phyloP scores from a whole-genome alignment of 2,888 invertebrate species.

The Tipula unca region DNA sequence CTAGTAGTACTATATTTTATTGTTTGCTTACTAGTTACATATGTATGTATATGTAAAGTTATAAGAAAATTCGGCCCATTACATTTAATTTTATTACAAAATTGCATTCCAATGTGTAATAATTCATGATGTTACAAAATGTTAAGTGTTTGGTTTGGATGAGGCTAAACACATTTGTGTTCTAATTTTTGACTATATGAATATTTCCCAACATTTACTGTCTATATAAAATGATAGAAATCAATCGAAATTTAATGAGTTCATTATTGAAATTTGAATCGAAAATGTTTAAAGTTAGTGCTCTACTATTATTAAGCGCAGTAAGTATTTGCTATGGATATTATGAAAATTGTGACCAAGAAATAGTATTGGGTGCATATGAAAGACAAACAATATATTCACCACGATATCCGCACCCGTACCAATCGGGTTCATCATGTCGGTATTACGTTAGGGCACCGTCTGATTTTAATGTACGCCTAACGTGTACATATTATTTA shows the following conservation, averaged over 20 bases:
- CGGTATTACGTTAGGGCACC: constrained; percentile 36
- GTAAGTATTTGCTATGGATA: background rate
- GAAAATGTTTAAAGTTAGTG: background rate
- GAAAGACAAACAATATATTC: constrained; percentile 30
- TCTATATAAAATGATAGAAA: background rate
- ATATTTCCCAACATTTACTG: background rate
- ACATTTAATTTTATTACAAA: background rate
- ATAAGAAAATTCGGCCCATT: too few relatives aligned
- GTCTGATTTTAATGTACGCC: constrained; percentile 30
- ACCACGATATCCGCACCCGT: constrained; percentile 33
- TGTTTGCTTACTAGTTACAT: too few relatives aligned
- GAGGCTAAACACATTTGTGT: background rate
- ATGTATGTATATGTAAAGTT: too few relatives aligned
- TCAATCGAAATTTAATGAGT: background rate
- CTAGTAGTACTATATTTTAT: too few relatives aligned
- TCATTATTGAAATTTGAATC: background rate
- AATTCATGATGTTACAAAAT: too few relatives aligned
- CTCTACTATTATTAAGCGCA: background rate
- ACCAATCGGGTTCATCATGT: constrained; percentile 35
- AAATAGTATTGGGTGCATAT: constrained; percentile 28
- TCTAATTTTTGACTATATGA: background rate
- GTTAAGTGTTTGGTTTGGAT: too few relatives aligned
- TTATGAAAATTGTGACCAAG: constrained; percentile 31
- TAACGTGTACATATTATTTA: constrained; percentile 30
- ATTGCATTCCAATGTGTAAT: background rate